Evolutionary conservation across 2,113 vertebrate genomes (phyloP).

Genomic region (Oceanites oceanicus): DNA sequence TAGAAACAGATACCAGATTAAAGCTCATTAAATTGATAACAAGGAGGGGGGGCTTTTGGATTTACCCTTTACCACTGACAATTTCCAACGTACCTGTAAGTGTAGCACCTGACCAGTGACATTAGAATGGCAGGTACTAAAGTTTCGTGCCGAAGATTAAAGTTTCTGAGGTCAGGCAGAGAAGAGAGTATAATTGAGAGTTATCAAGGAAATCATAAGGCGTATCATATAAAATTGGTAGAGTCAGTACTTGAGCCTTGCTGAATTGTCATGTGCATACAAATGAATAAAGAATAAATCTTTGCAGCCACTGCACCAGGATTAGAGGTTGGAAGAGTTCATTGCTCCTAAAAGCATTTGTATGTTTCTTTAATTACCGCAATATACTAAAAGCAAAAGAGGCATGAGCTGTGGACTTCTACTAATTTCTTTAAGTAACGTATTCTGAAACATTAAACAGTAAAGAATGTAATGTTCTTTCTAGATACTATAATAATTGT

Average conservation of each 20-base stretch:
- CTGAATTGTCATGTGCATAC: constrained; percentile 23
- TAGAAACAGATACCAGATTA: neutral
- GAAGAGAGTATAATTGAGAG: constrained; percentile 18
- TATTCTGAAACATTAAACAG: neutral
- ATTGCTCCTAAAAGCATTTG: neutral
- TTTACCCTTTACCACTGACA: neutral
- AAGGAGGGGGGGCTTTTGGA: neutral
- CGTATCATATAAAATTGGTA: constrained; percentile 26
- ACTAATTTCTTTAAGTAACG: neutral
- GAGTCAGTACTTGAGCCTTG: constrained; percentile 14
- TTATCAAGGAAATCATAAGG: constrained; percentile 48
- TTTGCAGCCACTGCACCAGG: neutral
- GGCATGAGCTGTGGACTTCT: neutral
- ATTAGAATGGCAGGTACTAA: neutral
- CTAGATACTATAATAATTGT: neutral
- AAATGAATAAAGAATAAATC: constrained; percentile 36
- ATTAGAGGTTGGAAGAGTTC: neutral
- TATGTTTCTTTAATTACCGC: neutral
- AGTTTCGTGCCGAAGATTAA: neutral
- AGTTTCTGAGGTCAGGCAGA: constrained; percentile 37
- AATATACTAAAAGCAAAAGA: neutral
- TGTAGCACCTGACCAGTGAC: neutral
- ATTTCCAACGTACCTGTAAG: neutral
- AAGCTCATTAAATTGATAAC: neutral
- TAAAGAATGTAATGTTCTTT: neutral